phyloP scores from a whole-genome alignment of 1,140 invertebrate species.

The Archivesica marissinica region DNA sequence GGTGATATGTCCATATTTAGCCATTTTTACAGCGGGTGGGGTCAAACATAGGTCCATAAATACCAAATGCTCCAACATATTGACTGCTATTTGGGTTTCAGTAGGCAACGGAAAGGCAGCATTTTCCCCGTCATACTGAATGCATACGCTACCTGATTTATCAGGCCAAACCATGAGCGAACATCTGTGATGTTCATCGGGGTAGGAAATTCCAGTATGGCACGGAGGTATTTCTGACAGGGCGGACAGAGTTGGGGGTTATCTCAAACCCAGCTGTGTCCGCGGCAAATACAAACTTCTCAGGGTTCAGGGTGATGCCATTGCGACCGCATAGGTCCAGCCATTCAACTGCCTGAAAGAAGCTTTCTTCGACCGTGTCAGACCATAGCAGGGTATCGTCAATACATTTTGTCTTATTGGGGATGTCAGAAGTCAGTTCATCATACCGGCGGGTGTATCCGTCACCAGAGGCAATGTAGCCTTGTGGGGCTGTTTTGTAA shows the following conservation, averaged over 20 bases:
- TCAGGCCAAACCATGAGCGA: constrained; percentile 67
- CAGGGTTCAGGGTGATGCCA: constrained; percentile 75
- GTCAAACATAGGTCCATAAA: too few relatives aligned
- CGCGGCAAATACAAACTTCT: constrained; percentile 71
- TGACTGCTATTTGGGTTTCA: too few relatives aligned
- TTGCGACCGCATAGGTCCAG: constrained; percentile 68
- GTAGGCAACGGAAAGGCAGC: constrained; percentile 62
- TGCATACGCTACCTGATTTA: constrained; percentile 54
- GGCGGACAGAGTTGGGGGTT: constrained; percentile 55
- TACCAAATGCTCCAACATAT: too few relatives aligned
- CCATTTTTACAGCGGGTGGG: too few relatives aligned
- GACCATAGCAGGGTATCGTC: constrained; percentile 68
- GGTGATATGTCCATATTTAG: too few relatives aligned
- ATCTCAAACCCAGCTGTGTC: constrained; percentile 69
- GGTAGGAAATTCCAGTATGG: constrained; percentile 61
- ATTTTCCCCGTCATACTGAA: constrained; percentile 64
- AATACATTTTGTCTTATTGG: constrained; percentile 68
- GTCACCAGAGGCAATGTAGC: constrained; percentile 64
- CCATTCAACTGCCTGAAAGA: constrained; percentile 61
- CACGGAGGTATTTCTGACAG: constrained; percentile 52
- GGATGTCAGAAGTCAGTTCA: constrained; percentile 54
- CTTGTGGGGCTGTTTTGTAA: constrained; percentile 55
- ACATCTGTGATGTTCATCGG: constrained; percentile 67
- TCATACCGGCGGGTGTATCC: constrained; percentile 63
- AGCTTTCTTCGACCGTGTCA: constrained; percentile 55